Evolutionary conservation across 2,113 vertebrate genomes (phyloP).

Genomic region (Limnothrissa miodon): DNA sequence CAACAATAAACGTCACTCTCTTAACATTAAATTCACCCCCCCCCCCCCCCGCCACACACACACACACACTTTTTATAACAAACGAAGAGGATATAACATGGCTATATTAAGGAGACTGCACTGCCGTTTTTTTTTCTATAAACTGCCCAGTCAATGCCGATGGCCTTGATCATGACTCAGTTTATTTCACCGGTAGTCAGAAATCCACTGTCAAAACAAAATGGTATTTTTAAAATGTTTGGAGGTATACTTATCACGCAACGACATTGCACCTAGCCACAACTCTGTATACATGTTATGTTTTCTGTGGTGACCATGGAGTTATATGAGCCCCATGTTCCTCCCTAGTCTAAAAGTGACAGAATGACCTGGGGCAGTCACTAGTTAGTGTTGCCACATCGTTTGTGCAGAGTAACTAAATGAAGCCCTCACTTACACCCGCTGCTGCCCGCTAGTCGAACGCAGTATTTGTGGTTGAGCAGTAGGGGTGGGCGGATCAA

Average conservation of each 20-base stretch:
- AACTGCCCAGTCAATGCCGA: background rate
- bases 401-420: constrained; percentile 1
- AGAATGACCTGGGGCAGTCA: background rate
- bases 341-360: too few species aligned
- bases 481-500: background rate
- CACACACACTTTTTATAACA: background rate
- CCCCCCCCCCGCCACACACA: too few species aligned
- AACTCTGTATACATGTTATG: too few species aligned
- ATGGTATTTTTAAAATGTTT: background rate
- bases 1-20: too few species aligned
- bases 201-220: background rate
- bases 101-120: background rate
- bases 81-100: background rate
- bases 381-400: background rate
- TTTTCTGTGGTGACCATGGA: too few species aligned
- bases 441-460: background rate
- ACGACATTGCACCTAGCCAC: too few species aligned
- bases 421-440: background rate
- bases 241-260: too few species aligned
- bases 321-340: too few species aligned
- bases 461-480: background rate
- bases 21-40: too few species aligned
- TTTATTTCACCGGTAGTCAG: background rate
- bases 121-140: background rate
- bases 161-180: background rate